Evolutionary conservation across 2,888 invertebrate genomes (phyloP).

Genomic region (Limenitis camilla): DNA sequence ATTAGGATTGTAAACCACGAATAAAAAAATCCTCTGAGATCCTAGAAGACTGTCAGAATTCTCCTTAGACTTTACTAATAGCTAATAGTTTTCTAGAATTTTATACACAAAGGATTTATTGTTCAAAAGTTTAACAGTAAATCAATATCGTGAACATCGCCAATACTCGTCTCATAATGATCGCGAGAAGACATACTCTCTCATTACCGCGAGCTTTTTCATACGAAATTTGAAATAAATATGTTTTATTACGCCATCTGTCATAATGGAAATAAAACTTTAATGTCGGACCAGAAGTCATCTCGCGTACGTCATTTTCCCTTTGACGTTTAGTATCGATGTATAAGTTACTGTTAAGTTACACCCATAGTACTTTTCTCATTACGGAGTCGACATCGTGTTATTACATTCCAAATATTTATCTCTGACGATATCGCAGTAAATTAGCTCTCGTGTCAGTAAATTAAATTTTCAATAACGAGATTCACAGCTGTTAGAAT

Average conservation of each 20-base stretch:
- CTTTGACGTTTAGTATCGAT: constrained; percentile 64
- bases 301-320: constrained; percentile 45
- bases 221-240: constrained; percentile 66
- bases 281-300: constrained; percentile 55
- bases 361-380: constrained; percentile 51
- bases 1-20: constrained; percentile 21
- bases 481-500: too few relatives aligned
- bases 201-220: constrained; percentile 62
- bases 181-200: constrained; percentile 55
- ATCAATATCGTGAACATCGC: constrained; percentile 57
- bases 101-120: constrained; percentile 70
- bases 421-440: constrained; percentile 13
- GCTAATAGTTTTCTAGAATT: constrained; percentile 71
- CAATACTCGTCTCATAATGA: constrained; percentile 52
- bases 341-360: constrained; percentile 56
- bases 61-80: constrained; percentile 57
- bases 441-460: neutral
- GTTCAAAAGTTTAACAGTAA: constrained; percentile 68
- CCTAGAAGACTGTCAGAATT: constrained; percentile 52
- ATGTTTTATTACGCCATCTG: constrained; percentile 69
- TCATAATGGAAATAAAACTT: constrained; percentile 63
- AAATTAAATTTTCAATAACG: too few relatives aligned
- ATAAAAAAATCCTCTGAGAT: constrained; percentile 47
- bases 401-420: constrained; percentile 57
- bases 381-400: constrained; percentile 46